Evolutionary conservation across 2,888 invertebrate genomes (phyloP).

Genomic region (Campoplex nolae): DNA sequence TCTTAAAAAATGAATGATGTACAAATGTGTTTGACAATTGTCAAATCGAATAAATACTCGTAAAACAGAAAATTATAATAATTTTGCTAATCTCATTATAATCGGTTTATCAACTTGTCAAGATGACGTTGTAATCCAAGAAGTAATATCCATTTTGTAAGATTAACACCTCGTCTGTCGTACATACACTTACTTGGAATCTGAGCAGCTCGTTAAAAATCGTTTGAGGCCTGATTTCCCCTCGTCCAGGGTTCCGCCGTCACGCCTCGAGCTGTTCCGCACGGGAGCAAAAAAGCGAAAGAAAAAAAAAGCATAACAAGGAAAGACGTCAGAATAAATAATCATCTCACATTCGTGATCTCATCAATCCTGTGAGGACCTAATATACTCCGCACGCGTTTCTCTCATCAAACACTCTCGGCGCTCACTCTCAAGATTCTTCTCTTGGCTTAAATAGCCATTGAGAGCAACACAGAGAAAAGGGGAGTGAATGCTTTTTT

Average conservation of each 20-base stretch:
- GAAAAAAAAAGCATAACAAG: background rate
- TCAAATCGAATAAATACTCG: no score
- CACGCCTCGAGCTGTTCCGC: conserved; percentile 18
- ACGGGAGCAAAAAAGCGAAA: background rate
- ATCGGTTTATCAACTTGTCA: background rate
- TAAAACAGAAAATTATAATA: background rate
- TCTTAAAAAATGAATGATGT: background rate
- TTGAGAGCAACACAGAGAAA: background rate
- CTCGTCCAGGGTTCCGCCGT: background rate
- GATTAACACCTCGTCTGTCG: conserved; percentile 14
- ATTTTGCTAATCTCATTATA: background rate
- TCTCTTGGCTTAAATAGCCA: background rate
- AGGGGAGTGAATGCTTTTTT: background rate
- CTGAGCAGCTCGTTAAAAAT: conserved; percentile 26
- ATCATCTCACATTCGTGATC: conserved; percentile 19
- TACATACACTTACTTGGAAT: background rate
- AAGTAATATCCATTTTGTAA: background rate
- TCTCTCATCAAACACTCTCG: conserved; percentile 7
- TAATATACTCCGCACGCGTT: background rate
- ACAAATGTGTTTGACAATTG: background rate
- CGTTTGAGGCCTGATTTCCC: conserved; percentile 26
- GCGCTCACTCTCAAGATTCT: background rate
- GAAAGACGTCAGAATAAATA: conserved; percentile 8
- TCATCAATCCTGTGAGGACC: conserved; percentile 25
- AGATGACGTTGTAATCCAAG: background rate